Base-by-base conservation (phyloP, 1,140 invertebrate genomes). In the Thereuonema tuberculata region DNA sequence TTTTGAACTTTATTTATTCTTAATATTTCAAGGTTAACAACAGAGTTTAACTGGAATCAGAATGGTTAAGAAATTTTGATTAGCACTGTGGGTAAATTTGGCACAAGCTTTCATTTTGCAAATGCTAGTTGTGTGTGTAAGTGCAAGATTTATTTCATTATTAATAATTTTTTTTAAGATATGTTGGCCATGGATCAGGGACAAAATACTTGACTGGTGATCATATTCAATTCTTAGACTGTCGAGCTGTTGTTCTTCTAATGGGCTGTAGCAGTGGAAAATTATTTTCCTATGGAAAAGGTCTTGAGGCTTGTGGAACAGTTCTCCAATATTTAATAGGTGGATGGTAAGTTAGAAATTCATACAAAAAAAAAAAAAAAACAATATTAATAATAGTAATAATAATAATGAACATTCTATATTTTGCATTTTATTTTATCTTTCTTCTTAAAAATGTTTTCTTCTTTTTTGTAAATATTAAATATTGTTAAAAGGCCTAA, bases 181-280 rank as follows among this genome's bases (percentile, higher is more conserved):
- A 76, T 63, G 72, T 68, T 64, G 76, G 76, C 25, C 76, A 77
- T 66, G 75, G 75, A 9, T 68, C 66, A 62, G 76, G 76, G 15
- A 66, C 62, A 27, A 68, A 70, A 53, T 76, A 73, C 61, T 63
- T 75, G 21, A 47, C 58, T 21, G 65, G 66, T n/a, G 69, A 70
- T 31, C 60, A 67, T 26, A 58, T 75, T 21, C 67, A 71, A 48
- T 63, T 65, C 52, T 57, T 71, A 15, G 55, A 67, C 2, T 71
- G 67, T 46, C 65, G 64, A 23, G 67, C 74, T 3, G 68, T 68
- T 2, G 62, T 67, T 2, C 56, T 77, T 20, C 61, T 78, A 20
- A 74, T 78, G 68, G 77, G 77, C 23, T 78, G 77, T 61, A 72
- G 71, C 50, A 76, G 74, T 68, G 77, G 71, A 0, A 57, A 61